Conservation (phyloP, 2,113 vertebrate species). For the Corythornis vintsioides region DNA sequence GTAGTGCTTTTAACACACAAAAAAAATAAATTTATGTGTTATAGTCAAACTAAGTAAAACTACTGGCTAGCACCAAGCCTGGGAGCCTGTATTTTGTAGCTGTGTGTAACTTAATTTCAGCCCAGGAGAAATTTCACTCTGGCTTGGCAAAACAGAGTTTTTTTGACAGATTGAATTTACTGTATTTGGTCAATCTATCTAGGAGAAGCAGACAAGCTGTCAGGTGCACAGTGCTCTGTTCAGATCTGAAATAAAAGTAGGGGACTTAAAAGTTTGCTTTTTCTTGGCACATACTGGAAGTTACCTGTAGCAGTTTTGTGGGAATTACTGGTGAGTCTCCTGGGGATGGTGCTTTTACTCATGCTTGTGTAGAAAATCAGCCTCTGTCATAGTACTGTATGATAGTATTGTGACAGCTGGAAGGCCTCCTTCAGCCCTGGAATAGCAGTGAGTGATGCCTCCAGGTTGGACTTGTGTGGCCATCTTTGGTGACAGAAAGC, state of each 20-base stretch:
- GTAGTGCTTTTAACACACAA: neutral
- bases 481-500: accelerated
- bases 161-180: neutral
- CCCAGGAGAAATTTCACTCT: neutral
- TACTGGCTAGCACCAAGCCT: neutral
- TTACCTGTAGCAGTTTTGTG: neutral
- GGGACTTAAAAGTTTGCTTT: neutral
- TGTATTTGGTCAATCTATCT: neutral
- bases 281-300: neutral
- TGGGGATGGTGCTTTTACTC: neutral
- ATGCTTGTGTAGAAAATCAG: neutral
- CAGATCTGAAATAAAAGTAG: neutral
- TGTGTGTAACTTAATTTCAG: neutral
- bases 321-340: neutral
- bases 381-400: neutral
- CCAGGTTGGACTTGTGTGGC: neutral
- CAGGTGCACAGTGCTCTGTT: neutral
- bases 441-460: neutral
- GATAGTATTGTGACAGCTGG: neutral
- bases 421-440: neutral
- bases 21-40: neutral
- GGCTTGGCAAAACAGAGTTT: neutral
- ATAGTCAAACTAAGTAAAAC: neutral
- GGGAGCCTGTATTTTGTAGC: neutral
- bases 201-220: neutral